Evolutionary conservation across 2,888 invertebrate species (phyloP).

Genomic region (Patella caerulea): DNA sequence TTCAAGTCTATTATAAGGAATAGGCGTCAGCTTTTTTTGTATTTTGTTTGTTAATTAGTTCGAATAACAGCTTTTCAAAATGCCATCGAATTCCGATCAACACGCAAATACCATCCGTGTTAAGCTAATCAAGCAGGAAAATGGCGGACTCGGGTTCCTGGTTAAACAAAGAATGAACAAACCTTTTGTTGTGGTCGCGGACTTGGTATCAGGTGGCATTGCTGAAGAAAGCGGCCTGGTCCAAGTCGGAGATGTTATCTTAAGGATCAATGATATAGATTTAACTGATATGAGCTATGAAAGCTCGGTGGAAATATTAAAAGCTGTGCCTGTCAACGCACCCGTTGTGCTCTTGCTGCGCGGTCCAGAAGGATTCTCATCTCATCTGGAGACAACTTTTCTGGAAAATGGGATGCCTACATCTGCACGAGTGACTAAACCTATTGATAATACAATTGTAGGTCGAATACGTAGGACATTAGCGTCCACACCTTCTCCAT

Average conservation of each 20-base stretch:
- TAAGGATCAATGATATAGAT: slow-evolving; percentile 64
- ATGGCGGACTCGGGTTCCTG: slow-evolving; percentile 64
- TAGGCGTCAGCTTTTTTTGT: too few relatives aligned
- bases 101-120: slow-evolving; percentile 59
- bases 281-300: slow-evolving; percentile 63
- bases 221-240: slow-evolving; percentile 66
- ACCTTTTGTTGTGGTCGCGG: slow-evolving; percentile 60
- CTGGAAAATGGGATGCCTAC: slow-evolving; percentile 59
- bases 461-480: slow-evolving; percentile 53
- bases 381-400: slow-evolving; percentile 65
- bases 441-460: slow-evolving; percentile 55
- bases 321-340: slow-evolving; percentile 53
- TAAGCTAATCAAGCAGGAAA: slow-evolving; percentile 57
- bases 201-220: slow-evolving; percentile 62
- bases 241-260: slow-evolving; percentile 64
- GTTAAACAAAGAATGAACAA: slow-evolving; percentile 58
- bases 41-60: too few relatives aligned
- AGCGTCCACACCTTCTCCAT: slow-evolving; percentile 32
- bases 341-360: slow-evolving; percentile 60
- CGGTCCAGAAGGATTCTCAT: slow-evolving; percentile 63
- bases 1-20: too few relatives aligned
- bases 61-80: neutral
- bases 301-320: slow-evolving; percentile 54
- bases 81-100: slow-evolving; percentile 32
- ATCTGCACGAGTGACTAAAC: slow-evolving; percentile 63